phyloP scores from a whole-genome alignment of 2,113 vertebrate species.

The Suncus etruscus region DNA sequence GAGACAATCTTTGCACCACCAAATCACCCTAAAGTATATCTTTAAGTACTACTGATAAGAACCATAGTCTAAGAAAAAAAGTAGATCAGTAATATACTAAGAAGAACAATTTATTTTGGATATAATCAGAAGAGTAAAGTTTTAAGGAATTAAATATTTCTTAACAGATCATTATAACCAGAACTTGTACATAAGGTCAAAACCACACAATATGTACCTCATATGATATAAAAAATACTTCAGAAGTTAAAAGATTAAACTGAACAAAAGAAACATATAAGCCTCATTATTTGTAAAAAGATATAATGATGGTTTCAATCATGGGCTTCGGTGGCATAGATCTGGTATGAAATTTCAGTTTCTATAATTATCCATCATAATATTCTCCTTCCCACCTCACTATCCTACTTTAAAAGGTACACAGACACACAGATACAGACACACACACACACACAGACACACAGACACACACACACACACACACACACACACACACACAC shows the following conservation, averaged over 20 bases:
- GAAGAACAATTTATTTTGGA: background rate
- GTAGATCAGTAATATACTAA: background rate
- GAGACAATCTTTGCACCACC: background rate
- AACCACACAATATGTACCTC: background rate
- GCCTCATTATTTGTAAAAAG: background rate
- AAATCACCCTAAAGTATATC: background rate
- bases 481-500: too few relatives aligned
- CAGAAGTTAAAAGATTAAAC: slow-evolving; percentile 54
- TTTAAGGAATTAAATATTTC: slow-evolving; percentile 49
- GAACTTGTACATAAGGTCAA: background rate
- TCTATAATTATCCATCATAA: background rate
- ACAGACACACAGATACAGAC: too few relatives aligned
- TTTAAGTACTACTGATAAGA: slow-evolving; percentile 55
- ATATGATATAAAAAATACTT: slow-evolving; percentile 36
- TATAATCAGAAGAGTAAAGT: slow-evolving; percentile 56
- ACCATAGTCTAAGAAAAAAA: slow-evolving; percentile 47
- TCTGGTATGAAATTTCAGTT: slow-evolving; percentile 45
- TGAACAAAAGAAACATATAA: slow-evolving; percentile 50
- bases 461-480: too few relatives aligned
- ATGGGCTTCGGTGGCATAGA: slow-evolving; percentile 6
- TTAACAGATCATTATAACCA: slow-evolving; percentile 51
- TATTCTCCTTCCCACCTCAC: background rate
- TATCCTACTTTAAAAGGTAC: slow-evolving; percentile 34
- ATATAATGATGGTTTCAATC: background rate
- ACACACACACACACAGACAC: too few relatives aligned